Base-by-base conservation (phyloP, 2,888 invertebrate species). In the Dascillus cervinus region DNA sequence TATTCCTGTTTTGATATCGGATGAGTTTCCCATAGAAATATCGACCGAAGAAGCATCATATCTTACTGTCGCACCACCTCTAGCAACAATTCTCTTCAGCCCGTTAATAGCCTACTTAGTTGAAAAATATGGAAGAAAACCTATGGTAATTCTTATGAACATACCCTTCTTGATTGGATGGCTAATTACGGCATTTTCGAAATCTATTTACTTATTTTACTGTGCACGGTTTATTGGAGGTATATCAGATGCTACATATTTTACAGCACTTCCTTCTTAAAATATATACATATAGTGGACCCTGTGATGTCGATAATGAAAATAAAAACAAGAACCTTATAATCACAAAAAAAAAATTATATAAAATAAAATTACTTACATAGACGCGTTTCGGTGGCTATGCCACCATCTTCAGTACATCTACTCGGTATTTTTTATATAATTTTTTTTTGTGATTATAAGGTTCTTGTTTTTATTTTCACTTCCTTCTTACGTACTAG, bases 41-140 rank as follows among this genome's bases (percentile, higher is more conserved):
- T 50, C 54, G 2, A 46, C 53, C 30, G 55, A 56, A 13, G 44
- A 60, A 41, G 55, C 56, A 2, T 58, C 60, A 0, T 56, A 56
- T 32, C 50, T 59, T 19, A 53, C 50, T 1, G 49, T 58, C 4
- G 46, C 59, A 23, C 53, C 57, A 2, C 49, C 55, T 5, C 32
- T 55, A 9, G 26, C 50, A 3, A 48, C 47, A 30, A 38, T 55
- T 2, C 22, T 54, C 3, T 39, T 47, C 3, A 44, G 49, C 21
- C 46, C 50, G 8, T 9, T 55, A 2, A 51, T 50, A 29, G 47
- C 53, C 8, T 41, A 39, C 11, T 30, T 58, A 3, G 41, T 50
- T 28, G 51, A 59, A 29, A 39, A 27, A 8, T 44, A 56, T 17
- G 58, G 59, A 8, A 44, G 59, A 20, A 58, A 56, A 34, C 34